Conservation (phyloP, 2,113 vertebrate species). For the Muscicapa adusta region DNA sequence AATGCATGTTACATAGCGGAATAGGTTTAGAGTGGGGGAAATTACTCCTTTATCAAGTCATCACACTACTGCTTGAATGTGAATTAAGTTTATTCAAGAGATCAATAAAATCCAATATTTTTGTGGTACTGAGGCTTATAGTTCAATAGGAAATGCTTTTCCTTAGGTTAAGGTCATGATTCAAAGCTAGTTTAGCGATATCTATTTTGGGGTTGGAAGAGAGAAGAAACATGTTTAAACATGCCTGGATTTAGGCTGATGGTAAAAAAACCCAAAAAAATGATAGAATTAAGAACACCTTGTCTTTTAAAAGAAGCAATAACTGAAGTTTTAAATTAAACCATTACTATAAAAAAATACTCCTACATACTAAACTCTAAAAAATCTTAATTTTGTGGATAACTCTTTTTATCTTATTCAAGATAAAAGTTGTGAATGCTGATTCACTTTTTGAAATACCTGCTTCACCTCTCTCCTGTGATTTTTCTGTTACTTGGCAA, state of each 20-base stretch:
- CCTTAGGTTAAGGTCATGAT: not conserved
- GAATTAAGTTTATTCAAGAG: not conserved
- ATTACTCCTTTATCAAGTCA: not conserved
- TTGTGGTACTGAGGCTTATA: not conserved
- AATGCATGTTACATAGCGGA: not conserved
- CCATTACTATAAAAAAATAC: not conserved
- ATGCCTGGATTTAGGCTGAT: not conserved
- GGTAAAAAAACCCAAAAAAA: accelerated
- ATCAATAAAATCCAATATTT: not conserved
- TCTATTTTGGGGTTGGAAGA: accelerated
- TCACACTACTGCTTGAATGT: not conserved
- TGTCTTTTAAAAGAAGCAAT: not conserved
- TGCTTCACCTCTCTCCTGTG: not conserved
- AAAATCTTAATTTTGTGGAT: not conserved
- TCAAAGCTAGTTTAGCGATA: not conserved
- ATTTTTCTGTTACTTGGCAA: not conserved
- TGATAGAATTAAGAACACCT: not conserved
- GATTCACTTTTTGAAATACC: not conserved
- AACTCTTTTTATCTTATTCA: not conserved
- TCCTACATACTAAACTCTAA: too few species aligned
- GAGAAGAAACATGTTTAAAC: not conserved
- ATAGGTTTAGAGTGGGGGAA: not conserved
- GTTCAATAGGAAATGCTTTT: not conserved
- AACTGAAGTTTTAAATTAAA: not conserved
- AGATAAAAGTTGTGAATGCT: not conserved